phyloP scores from a whole-genome alignment of 2,797 vertebrate genomes.

The Aplochiton taeniatus region DNA sequence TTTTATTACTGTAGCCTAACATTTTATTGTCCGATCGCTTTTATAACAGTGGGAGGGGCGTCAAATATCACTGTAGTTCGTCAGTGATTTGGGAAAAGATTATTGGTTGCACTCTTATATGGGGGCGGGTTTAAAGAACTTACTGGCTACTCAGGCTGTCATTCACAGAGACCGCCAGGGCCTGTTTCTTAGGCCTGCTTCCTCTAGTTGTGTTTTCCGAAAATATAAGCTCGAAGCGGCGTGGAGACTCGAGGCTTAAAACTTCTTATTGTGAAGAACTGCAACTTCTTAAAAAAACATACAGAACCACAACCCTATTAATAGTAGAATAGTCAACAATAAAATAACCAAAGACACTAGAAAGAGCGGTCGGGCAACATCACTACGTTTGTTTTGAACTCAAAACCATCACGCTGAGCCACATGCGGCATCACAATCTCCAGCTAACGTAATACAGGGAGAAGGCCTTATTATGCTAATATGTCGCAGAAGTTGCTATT shows the following conservation, averaged over 20 bases:
- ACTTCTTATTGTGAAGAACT: slow-evolving; percentile 40
- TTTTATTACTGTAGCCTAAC: slow-evolving; percentile 1
- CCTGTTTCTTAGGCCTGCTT: slow-evolving; percentile 67
- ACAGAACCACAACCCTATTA: accelerated
- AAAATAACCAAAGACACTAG: not conserved
- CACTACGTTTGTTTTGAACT: slow-evolving; percentile 75
- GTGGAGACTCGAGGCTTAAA: slow-evolving; percentile 49
- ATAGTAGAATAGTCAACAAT: accelerated
- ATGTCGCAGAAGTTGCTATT: not conserved
- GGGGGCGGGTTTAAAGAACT: slow-evolving; percentile 16
- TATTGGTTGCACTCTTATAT: slow-evolving; percentile 24
- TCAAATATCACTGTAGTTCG: slow-evolving; percentile 14
- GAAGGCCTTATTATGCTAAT: slow-evolving; percentile 16
- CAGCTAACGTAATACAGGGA: slow-evolving; percentile 37
- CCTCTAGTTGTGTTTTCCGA: slow-evolving; percentile 52
- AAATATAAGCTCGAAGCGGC: slow-evolving; percentile 31
- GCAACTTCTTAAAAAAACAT: not conserved
- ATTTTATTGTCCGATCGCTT: slow-evolving; percentile 39
- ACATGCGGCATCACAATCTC: slow-evolving; percentile 61
- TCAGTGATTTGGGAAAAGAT: not conserved
- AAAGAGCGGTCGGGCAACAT: slow-evolving; percentile 22
- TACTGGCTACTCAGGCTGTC: slow-evolving; percentile 55
- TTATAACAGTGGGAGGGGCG: slow-evolving; percentile 63
- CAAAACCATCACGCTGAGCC: slow-evolving; percentile 32
- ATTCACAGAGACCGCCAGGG: slow-evolving; percentile 47